Evolutionary conservation across 2,113 vertebrate genomes (phyloP).

Genomic region (Apodemus speciosus): DNA sequence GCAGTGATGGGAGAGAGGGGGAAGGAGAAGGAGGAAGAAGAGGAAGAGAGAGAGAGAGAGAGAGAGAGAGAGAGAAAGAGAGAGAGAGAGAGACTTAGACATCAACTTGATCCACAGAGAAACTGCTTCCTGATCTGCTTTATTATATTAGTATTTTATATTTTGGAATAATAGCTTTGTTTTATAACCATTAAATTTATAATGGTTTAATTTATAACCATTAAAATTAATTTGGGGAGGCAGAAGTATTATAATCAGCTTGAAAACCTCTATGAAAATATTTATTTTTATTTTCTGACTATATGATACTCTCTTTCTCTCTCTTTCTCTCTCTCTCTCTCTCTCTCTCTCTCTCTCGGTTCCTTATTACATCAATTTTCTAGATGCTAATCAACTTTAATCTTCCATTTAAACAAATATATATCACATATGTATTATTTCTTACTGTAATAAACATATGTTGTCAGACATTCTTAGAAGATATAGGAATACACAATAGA

Average conservation of each 20-base stretch:
- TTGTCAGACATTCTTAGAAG: neutral
- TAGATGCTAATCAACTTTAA: slow-evolving; percentile 24
- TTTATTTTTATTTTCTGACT: slow-evolving; percentile 1
- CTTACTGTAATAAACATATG: neutral
- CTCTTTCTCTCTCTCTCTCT: neutral
- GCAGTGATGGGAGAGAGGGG: neutral
- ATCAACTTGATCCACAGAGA: neutral
- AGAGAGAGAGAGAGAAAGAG: neutral
- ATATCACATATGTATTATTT: neutral
- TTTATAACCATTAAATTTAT: neutral
- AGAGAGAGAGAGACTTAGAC: neutral
- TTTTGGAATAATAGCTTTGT: neutral
- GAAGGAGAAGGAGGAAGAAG: neutral
- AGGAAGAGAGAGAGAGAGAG: neutral
- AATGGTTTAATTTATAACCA: neutral
- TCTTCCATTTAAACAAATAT: slow-evolving; percentile 3
- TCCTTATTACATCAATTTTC: slow-evolving; percentile 11
- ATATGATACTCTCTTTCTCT: neutral
- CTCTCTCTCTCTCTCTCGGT: neutral
- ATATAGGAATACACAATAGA: neutral
- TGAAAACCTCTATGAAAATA: slow-evolving; percentile 34
- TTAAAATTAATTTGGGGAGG: slow-evolving; percentile 25
- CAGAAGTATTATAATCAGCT: slow-evolving; percentile 52
- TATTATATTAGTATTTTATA: neutral
- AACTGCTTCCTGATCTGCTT: neutral